Evolutionary conservation across 2,888 invertebrate species (phyloP).

Genomic region (Eledone cirrhosa): DNA sequence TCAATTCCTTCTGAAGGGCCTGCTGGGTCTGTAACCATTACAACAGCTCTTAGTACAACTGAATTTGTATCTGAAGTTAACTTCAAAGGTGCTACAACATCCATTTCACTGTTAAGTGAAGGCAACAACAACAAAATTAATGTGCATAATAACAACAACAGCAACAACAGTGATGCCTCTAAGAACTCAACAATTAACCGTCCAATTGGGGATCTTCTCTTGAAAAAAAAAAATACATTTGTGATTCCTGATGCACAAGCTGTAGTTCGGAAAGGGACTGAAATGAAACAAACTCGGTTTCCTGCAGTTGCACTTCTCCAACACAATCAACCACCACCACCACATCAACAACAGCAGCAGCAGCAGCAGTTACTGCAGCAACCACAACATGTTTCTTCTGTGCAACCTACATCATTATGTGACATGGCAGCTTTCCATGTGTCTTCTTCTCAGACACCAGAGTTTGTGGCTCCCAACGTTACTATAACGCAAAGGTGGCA

Average conservation of each 20-base stretch:
- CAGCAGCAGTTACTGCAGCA: not conserved
- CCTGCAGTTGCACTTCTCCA: not conserved
- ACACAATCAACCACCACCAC: not conserved
- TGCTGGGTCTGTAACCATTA: not conserved
- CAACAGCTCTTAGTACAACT: conserved; percentile 10
- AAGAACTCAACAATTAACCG: conserved; percentile 4
- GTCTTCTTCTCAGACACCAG: conserved; percentile 11
- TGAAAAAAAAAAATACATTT: conserved; percentile 19
- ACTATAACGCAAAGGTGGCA: conserved; percentile 19
- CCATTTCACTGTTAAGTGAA: conserved; percentile 11
- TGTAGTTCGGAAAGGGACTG: conserved; percentile 22
- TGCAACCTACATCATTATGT: not conserved
- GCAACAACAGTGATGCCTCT: not conserved
- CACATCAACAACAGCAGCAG: conserved; percentile 12
- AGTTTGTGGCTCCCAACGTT: conserved; percentile 19
- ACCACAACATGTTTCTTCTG: conserved; percentile 5
- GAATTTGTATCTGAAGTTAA: conserved; percentile 3
- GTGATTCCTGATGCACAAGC: conserved; percentile 21
- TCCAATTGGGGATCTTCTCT: conserved; percentile 19
- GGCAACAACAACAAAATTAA: not conserved
- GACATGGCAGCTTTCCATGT: not conserved
- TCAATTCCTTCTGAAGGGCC: not conserved
- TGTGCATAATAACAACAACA: too few species aligned
- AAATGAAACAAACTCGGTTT: not conserved
- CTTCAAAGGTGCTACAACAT: conserved; percentile 22